phyloP scores from a whole-genome alignment of 2,888 invertebrate genomes.

The Odontocerum albicorne region DNA sequence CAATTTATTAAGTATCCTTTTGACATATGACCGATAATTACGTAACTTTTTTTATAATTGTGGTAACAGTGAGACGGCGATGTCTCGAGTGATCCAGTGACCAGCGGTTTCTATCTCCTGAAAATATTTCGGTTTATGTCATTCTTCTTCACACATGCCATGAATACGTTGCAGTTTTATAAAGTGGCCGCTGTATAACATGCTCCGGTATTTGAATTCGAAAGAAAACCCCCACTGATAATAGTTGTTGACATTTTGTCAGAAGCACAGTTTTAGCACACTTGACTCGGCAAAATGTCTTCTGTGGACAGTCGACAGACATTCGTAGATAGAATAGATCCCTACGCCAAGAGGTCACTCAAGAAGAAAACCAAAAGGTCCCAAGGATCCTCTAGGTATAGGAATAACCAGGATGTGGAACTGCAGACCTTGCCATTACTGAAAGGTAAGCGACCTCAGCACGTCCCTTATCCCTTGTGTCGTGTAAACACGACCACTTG shows the following conservation, averaged over 20 bases:
- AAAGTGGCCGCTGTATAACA: constrained; percentile 43
- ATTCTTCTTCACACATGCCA: constrained; percentile 23
- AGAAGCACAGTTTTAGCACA: constrained; percentile 55
- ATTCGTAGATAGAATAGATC: constrained; percentile 99
- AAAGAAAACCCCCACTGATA: constrained; percentile 57
- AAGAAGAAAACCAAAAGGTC: constrained; percentile 99
- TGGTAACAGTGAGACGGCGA: constrained; percentile 29
- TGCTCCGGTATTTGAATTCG: constrained; percentile 54
- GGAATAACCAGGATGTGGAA: constrained; percentile 97
- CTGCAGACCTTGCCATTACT: constrained; percentile 93
- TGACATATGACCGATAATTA: constrained; percentile 48
- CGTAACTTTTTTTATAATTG: constrained; percentile 58
- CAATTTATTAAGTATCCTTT: constrained; percentile 29
- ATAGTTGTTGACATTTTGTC: constrained; percentile 51
- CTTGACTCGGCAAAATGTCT: constrained; percentile 55
- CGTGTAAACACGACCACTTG: too few species aligned
- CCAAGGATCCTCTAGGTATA: constrained; percentile 98
- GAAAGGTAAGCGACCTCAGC: constrained; percentile 76
- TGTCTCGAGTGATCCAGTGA: constrained; percentile 28
- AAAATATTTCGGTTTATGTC: constrained; percentile 18
- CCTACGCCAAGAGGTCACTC: constrained; percentile 96
- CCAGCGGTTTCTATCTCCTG: constrained; percentile 13
- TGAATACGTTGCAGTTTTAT: constrained; percentile 20
- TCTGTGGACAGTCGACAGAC: constrained; percentile 63
- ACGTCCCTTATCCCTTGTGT: not conserved